Evolutionary conservation across 2,113 vertebrate species (phyloP), one percentile per base, ranked within the genome.

Genomic region (Hypomesus transpacificus): DNA sequence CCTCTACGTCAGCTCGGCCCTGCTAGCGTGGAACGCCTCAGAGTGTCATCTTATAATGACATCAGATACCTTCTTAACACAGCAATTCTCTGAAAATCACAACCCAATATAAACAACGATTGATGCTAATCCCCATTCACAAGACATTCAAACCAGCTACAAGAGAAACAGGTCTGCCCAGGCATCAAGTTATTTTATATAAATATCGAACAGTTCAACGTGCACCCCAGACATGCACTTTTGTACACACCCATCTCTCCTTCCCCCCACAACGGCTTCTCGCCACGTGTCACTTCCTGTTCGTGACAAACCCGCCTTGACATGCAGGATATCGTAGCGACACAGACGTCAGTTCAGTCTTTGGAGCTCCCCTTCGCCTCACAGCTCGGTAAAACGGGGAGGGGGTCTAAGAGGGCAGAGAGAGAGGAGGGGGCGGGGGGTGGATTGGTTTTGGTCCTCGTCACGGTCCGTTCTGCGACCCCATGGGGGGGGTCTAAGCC

Each of bases 401-500:
- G 66, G 66, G 59, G 66, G 59, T 63, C 52, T 14, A 66, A 46
- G 71, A 64, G 31, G 63, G 62, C 26, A 8, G 9, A 17, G 57
- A 18, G 71, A 58, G 66, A 61, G 58, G 65, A 73, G 39, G 69
- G 71, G 80, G 76, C 39, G 66, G 57, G 71, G 71, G 78, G 73
- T 70, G 57, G 31, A 34, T 46, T 46, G 39, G 7, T 76, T 87
- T 86, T 75, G 70, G 78, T 86, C 84, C 76, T 84, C 24, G 53
- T n/a, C 17, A 34, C 60, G 50, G 52, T 59, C 72, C 31, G 18
- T 76, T 46, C 5, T 21, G 16, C 64, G 78, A 70, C 18, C 1
- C 3, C 17, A 22, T 2, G 39, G 39, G 53, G 1, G 59, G 18
- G 28, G 57, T 22, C 98, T 95, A 98, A 77, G 96, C 96, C 96